Conservation (phyloP, 2,113 vertebrate genomes). For the Sterrhoptilus dennistouni region DNA sequence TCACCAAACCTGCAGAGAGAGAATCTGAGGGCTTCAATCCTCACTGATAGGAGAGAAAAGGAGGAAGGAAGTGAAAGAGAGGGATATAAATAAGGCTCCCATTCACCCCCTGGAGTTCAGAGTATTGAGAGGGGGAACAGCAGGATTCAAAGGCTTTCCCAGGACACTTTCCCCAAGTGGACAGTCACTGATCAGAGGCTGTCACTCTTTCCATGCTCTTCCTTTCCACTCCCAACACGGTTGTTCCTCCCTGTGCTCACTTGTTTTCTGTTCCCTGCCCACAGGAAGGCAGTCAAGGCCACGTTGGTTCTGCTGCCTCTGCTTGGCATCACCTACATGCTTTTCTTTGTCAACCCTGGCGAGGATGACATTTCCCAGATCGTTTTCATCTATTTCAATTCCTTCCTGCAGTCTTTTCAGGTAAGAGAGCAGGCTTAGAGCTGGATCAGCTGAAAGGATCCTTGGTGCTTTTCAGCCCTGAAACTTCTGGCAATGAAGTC, state of each 20-base stretch:
- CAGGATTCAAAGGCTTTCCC: neutral
- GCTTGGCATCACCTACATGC: constrained; percentile 96
- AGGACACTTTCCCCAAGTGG: neutral
- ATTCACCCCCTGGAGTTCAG: neutral
- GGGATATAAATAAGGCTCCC: neutral
- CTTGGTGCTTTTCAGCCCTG: neutral
- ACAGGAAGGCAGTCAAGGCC: constrained; percentile 96
- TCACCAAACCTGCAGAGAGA: neutral
- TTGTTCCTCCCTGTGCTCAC: neutral
- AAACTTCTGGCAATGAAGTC: fast-evolving
- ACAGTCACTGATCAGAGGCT: neutral
- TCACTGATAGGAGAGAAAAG: neutral
- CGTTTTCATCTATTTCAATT: constrained; percentile 99
- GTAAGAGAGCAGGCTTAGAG: constrained; percentile 62
- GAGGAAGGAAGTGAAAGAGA: neutral
- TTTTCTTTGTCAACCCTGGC: constrained; percentile 96
- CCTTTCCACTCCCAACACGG: neutral
- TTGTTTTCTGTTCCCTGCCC: neutral
- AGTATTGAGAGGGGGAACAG: neutral
- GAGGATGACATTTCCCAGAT: constrained; percentile 97
- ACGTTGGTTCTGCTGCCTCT: constrained; percentile 92
- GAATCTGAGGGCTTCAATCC: neutral
- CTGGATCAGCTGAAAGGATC: neutral
- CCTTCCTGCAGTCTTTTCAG: constrained; percentile 98
- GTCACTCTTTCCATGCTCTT: neutral